Evolutionary conservation across 2,113 vertebrate species (phyloP), one percentile per base, ranked within the genome.

Genomic region (Panurus biarmicus): DNA sequence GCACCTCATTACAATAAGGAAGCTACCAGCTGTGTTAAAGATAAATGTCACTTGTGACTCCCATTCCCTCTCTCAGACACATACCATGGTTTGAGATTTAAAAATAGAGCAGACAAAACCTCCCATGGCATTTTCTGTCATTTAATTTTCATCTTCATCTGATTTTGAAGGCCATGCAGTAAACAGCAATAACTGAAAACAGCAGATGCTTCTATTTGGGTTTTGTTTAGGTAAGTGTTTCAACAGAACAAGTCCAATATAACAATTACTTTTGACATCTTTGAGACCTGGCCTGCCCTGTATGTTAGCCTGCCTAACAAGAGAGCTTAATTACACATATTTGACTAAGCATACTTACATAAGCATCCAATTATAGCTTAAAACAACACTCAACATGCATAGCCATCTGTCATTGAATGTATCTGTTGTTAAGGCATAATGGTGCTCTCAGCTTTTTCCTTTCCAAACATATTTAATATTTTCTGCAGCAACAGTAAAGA

Each of bases 361-460:
- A 96, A 95, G 78, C 62, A 92, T 54, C 87, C 87, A 96, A 90
- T 93, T 96, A 93, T 85, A 96, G 87, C 84, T 95, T 89, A 70
- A 93, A 96, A 89, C 74, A 95, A 85, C 87, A 82, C 87, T 96
- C 87, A 93, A 85, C 78, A 95, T 66, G 87, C 93, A 95, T 12
- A 70, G 24, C 89, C 91, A 95, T 95, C 89, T 96, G 94, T 85
- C 76, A 85, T 80, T n/a, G 78, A 93, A 65, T 53, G 3, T 74
- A 61, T 84, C 79, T 92, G 85, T 56, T 90, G 33, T 79, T 95
- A 89, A 87, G 40, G 69, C 86, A 92, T 78, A 91, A 80, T 47
- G 25, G 29, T 47, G 20, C 31, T 31, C 61, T 66, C 79, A 75
- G 76, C 44, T 87, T 65, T 73, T 67, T 82, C 42, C 47, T 58